A percentile compares a stretch with the other conserved stretches of the same genome.
These are phyloP conservation scores for Arothron firmamentum DNA, from an alignment of 2,113 vertebrate species.

Conservation along the genomic window DNA sequence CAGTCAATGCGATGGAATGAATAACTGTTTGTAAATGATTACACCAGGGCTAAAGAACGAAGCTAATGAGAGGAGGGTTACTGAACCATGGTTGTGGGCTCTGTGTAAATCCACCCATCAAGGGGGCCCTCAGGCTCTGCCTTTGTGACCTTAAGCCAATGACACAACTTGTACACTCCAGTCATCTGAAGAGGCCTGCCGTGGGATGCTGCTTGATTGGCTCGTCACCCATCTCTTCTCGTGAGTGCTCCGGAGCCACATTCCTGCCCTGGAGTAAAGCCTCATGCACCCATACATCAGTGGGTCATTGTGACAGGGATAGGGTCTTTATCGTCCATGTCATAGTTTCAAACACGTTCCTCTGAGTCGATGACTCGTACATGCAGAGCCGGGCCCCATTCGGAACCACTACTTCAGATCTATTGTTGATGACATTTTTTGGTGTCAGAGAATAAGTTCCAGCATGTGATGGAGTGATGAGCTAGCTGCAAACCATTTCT, in stretches of 20 bases:
- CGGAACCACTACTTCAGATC: slow-evolving; percentile 47
- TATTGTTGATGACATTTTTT: slow-evolving; percentile 52
- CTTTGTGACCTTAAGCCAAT: slow-evolving; percentile 31
- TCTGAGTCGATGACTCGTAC: slow-evolving; percentile 47
- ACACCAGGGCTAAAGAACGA: slow-evolving; percentile 9
- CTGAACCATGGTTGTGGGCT: slow-evolving; percentile 20
- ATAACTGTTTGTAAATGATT: slow-evolving; percentile 6
- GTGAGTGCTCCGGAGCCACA: slow-evolving; percentile 26
- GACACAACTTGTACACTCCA: slow-evolving; percentile 22
- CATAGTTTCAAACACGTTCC: slow-evolving; percentile 64
- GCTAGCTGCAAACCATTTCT: slow-evolving; percentile 26
- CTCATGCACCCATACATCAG: slow-evolving; percentile 25
- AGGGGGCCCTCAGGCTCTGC: slow-evolving; percentile 19
- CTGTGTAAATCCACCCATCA: slow-evolving; percentile 19
- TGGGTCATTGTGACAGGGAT: slow-evolving; percentile 36
- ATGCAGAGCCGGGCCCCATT: slow-evolving; percentile 61
- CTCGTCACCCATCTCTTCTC: slow-evolving; percentile 22
- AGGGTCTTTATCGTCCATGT: slow-evolving; percentile 36
- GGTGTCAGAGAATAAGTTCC: slow-evolving; percentile 25
- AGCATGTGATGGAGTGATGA: slow-evolving; percentile 25
- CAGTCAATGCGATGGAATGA: too few relatives aligned
- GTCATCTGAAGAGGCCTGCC: slow-evolving; percentile 7
- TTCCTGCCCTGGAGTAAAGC: slow-evolving; percentile 36
- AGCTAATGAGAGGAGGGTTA: slow-evolving; percentile 8
- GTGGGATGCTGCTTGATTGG: slow-evolving; percentile 18